These are phyloP conservation scores for Agonopterix alstromeriana DNA, from an alignment of 2,888 invertebrate species.

Conservation along the genomic window DNA sequence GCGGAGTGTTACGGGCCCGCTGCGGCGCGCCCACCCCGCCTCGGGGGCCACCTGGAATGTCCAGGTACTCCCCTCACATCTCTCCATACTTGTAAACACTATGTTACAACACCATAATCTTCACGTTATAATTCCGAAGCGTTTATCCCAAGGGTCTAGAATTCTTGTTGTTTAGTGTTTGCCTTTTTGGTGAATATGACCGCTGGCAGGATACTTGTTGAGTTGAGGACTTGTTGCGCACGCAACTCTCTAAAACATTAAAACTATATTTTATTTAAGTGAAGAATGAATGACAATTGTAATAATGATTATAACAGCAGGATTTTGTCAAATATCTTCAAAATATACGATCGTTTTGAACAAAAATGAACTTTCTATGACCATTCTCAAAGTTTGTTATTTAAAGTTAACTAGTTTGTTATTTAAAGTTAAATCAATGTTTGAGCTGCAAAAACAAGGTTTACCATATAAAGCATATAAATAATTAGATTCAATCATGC, in stretches of 20 bases:
- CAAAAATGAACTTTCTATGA: too few relatives aligned
- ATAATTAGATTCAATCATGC: too few relatives aligned
- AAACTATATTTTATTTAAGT: slow-evolving; percentile 26
- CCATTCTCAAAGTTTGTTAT: too few relatives aligned
- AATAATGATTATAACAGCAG: not conserved
- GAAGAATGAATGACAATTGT: slow-evolving; percentile 17
- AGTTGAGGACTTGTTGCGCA: slow-evolving; percentile 65
- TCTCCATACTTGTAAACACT: not conserved
- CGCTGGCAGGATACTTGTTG: slow-evolving; percentile 51
- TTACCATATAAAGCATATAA: too few relatives aligned
- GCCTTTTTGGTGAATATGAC: slow-evolving; percentile 14
- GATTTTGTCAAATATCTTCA: too few relatives aligned
- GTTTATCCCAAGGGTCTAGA: not conserved
- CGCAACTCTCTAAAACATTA: slow-evolving; percentile 51
- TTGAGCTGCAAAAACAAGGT: too few relatives aligned
- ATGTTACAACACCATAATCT: not conserved
- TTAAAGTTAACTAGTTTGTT: too few relatives aligned
- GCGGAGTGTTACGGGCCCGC: slow-evolving; percentile 75
- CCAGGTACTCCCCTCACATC: slow-evolving; percentile 63
- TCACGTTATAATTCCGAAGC: not conserved
- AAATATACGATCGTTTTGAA: not conserved
- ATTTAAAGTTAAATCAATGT: too few relatives aligned
- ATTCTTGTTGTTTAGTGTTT: not conserved
- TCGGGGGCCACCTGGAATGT: slow-evolving; percentile 92
- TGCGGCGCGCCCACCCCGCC: slow-evolving; percentile 84